These are phyloP conservation scores for Chiloscyllium punctatum DNA, from an alignment of 2,797 vertebrate species.

Conservation along the genomic window DNA sequence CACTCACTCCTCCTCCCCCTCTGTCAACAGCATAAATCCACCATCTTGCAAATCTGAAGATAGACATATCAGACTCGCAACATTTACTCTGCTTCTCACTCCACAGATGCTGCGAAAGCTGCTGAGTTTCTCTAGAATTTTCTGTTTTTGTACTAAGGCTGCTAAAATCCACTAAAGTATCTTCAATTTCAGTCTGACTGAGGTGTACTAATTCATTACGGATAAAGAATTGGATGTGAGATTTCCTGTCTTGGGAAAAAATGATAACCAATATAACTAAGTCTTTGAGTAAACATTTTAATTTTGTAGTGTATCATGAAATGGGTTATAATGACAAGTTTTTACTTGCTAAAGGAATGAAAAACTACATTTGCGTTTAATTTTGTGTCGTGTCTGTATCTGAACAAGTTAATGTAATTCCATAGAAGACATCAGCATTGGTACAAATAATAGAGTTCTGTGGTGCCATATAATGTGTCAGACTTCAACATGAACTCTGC, in stretches of 20 bases:
- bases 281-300: neutral
- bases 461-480: neutral
- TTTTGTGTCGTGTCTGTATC: neutral
- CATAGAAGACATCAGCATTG: neutral
- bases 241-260: neutral
- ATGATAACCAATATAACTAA: neutral
- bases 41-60: too few species aligned
- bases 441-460: neutral
- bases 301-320: neutral
- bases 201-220: neutral
- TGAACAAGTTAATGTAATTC: neutral
- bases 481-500: neutral
- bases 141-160: too few species aligned
- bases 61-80: too few species aligned
- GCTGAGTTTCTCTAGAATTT: too few species aligned
- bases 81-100: too few species aligned
- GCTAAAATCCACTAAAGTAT: neutral
- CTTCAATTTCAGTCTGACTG: neutral
- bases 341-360: neutral
- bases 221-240: neutral
- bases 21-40: too few species aligned
- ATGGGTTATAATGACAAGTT: neutral
- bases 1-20: too few species aligned
- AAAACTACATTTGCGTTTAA: neutral
- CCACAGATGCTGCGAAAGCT: too few species aligned